Evolutionary conservation across 2,888 invertebrate genomes (phyloP).

Genomic region (Rhagonycha lutea): DNA sequence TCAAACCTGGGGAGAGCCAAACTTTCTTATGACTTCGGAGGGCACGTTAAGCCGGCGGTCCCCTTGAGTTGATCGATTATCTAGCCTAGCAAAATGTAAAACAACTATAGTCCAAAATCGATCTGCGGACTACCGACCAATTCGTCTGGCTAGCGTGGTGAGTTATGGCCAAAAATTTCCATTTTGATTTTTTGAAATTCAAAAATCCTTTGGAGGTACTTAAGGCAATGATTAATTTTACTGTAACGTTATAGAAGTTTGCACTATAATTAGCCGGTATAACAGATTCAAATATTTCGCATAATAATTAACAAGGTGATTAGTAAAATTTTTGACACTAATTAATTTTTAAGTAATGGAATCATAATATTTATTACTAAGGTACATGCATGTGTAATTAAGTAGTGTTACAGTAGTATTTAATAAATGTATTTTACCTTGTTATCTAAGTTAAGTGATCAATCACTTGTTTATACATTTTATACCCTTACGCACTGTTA

Average conservation of each 20-base stretch:
- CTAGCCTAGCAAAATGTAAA: no score
- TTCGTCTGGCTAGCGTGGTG: no score
- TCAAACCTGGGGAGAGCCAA: no score
- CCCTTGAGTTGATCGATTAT: no score
- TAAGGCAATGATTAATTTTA: not conserved
- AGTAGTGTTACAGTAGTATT: not conserved
- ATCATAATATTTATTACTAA: not conserved
- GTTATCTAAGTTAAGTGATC: not conserved
- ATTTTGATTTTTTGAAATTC: no score
- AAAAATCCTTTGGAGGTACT: no score
- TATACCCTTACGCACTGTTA: slow-evolving; percentile 4
- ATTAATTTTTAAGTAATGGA: not conserved
- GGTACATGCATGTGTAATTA: not conserved
- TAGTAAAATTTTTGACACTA: not conserved
- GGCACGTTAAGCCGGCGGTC: no score
- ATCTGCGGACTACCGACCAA: no score
- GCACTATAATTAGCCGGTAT: not conserved
- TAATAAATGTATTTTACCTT: not conserved
- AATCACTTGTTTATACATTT: slow-evolving; percentile 6
- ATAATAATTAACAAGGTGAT: not conserved
- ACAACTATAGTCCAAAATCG: no score
- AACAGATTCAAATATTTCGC: not conserved
- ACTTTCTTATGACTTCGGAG: no score
- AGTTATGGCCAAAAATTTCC: no score
- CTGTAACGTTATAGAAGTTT: not conserved